phyloP scores from a whole-genome alignment of 2,113 vertebrate species.

The Podarcis muralis region DNA sequence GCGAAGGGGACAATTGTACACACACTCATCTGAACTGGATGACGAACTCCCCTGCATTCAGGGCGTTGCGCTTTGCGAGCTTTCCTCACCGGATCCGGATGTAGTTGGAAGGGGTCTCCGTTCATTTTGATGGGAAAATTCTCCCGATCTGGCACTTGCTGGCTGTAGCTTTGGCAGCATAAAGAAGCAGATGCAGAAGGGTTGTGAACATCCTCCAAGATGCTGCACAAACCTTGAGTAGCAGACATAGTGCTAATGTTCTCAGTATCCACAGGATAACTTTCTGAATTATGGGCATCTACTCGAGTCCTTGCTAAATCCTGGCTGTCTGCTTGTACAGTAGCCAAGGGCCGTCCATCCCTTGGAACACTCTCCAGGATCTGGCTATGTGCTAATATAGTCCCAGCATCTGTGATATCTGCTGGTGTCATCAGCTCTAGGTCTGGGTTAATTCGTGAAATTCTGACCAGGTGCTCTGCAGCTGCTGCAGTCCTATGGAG shows the following conservation, averaged over 20 bases:
- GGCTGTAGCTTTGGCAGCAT: constrained; percentile 8
- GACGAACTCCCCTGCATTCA: background rate
- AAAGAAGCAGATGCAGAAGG: constrained; percentile 28
- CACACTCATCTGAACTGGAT: constrained; percentile 43
- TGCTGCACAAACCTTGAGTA: background rate
- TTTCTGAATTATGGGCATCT: background rate
- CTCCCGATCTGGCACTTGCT: background rate
- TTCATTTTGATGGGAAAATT: background rate
- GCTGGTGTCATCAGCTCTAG: background rate
- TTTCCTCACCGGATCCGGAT: constrained; percentile 18
- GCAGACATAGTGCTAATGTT: constrained; percentile 1
- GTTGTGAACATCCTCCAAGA: constrained; percentile 15
- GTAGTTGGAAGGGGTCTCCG: background rate
- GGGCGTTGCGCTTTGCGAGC: background rate
- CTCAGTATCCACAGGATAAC: background rate
- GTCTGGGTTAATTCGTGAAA: background rate
- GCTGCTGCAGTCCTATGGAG: background rate
- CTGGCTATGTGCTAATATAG: background rate
- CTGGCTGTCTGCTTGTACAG: background rate
- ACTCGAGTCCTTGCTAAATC: background rate
- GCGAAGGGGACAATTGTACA: constrained; percentile 62
- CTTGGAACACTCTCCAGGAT: background rate
- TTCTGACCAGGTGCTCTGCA: background rate
- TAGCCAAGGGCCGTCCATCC: background rate
- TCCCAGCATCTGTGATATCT: background rate